phyloP scores from a whole-genome alignment of 2,797 vertebrate species.

The Helicolenus hilgendorfi region DNA sequence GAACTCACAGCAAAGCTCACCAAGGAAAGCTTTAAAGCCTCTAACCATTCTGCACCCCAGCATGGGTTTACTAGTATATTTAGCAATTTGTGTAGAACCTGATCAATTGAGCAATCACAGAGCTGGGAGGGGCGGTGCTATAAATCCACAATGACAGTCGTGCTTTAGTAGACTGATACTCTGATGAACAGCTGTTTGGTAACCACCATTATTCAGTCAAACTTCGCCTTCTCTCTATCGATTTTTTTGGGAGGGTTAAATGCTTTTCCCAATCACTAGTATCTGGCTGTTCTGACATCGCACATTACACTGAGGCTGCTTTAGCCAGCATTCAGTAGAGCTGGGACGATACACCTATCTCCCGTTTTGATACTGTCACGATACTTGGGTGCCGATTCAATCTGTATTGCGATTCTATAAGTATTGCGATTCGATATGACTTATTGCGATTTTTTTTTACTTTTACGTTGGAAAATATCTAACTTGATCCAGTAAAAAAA shows the following conservation, averaged over 20 bases:
- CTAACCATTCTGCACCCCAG: constrained; percentile 26
- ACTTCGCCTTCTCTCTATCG: not conserved
- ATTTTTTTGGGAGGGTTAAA: not conserved
- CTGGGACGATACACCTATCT: too few species aligned
- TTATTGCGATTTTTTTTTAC: too few species aligned
- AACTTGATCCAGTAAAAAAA: too few species aligned
- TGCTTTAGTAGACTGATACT: not conserved
- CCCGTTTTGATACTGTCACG: too few species aligned
- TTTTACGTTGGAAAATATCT: too few species aligned
- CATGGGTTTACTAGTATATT: constrained; percentile 21
- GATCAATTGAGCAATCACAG: not conserved
- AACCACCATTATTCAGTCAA: not conserved
- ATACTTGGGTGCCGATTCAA: too few species aligned
- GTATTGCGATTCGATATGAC: too few species aligned
- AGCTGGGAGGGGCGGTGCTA: not conserved
- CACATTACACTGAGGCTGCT: not conserved
- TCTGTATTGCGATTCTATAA: too few species aligned
- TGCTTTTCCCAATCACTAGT: not conserved
- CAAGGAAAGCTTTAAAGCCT: constrained; percentile 42
- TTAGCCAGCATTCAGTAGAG: not conserved
- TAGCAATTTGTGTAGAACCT: constrained; percentile 17
- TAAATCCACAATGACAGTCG: not conserved
- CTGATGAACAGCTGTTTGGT: not conserved
- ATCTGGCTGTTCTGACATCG: not conserved
- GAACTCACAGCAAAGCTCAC: constrained; percentile 49